These are phyloP conservation scores for Ommatoiulus sabulosus DNA, from an alignment of 2,888 invertebrate species.

Conservation along the genomic window DNA sequence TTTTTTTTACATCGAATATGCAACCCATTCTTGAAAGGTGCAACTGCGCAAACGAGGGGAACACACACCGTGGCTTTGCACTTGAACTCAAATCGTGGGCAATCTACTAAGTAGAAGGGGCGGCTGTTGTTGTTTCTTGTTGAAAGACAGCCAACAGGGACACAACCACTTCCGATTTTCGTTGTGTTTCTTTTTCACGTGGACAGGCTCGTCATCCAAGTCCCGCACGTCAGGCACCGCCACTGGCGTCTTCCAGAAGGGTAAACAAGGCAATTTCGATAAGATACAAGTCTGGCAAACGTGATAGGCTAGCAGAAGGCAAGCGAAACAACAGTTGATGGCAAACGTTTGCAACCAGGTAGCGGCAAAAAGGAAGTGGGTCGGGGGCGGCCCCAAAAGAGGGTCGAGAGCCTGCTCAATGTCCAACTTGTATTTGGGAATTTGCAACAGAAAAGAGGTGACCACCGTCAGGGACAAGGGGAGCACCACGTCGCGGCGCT, in stretches of 20 bases:
- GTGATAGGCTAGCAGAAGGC: constrained; percentile 6
- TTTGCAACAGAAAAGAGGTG: constrained; percentile 37
- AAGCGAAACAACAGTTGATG: constrained; percentile 51
- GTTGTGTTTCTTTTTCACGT: neutral
- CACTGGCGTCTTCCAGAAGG: neutral
- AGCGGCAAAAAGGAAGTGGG: constrained; percentile 9
- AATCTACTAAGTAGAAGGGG: constrained; percentile 17
- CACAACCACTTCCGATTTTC: neutral
- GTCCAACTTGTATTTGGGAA: constrained; percentile 49
- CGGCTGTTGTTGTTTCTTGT: neutral
- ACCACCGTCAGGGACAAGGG: constrained; percentile 48
- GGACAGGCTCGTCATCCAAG: neutral
- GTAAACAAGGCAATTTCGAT: neutral
- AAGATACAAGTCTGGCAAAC: constrained; percentile 32
- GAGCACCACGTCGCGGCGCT: constrained; percentile 44
- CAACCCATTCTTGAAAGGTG: too few relatives aligned
- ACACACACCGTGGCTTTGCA: neutral
- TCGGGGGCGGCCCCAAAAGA: neutral
- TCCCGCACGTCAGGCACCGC: neutral
- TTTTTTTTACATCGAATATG: too few relatives aligned
- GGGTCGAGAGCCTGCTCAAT: constrained; percentile 51
- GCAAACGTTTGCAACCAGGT: constrained; percentile 56
- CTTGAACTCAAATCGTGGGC: neutral
- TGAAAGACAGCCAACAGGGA: neutral
- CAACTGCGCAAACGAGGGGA: too few relatives aligned